Evolutionary conservation across 2,797 vertebrate genomes (phyloP).

Genomic region (Glyptemys insculpta): DNA sequence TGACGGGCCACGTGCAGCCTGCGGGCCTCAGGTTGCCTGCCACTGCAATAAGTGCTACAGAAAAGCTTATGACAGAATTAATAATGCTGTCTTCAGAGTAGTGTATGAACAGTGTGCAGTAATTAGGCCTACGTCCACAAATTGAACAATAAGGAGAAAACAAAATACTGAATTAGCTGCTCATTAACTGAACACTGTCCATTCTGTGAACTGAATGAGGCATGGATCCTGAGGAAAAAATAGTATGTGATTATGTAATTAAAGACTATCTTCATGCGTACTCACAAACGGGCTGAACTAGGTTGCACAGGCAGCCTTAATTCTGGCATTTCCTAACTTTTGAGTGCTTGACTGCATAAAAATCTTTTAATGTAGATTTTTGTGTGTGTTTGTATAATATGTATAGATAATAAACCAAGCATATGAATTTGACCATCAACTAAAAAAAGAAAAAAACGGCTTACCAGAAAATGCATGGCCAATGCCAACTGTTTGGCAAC

Average conservation of each 20-base stretch:
- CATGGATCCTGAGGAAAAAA: not conserved
- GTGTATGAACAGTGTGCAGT: not conserved
- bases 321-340: not conserved
- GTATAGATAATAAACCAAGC: not conserved
- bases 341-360: not conserved
- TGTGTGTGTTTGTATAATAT: not conserved
- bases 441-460: conserved; percentile 55
- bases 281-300: not conserved
- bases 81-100: not conserved
- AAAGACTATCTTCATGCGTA: not conserved
- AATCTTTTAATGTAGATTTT: not conserved
- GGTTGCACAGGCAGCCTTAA: not conserved
- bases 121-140: not conserved
- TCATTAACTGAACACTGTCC: not conserved
- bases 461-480: conserved; percentile 98
- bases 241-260: not conserved
- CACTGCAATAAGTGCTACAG: not conserved
- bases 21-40: too few relatives aligned
- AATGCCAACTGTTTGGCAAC: conserved; percentile 97
- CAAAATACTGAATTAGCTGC: not conserved
- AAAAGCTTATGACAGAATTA: not conserved
- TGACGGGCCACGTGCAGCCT: too few relatives aligned
- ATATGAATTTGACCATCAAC: not conserved
- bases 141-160: not conserved
- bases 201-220: not conserved